Evolutionary conservation across 2,888 invertebrate genomes (phyloP), one percentile per base, ranked within the genome.

Genomic region (Drosophila dives): DNA sequence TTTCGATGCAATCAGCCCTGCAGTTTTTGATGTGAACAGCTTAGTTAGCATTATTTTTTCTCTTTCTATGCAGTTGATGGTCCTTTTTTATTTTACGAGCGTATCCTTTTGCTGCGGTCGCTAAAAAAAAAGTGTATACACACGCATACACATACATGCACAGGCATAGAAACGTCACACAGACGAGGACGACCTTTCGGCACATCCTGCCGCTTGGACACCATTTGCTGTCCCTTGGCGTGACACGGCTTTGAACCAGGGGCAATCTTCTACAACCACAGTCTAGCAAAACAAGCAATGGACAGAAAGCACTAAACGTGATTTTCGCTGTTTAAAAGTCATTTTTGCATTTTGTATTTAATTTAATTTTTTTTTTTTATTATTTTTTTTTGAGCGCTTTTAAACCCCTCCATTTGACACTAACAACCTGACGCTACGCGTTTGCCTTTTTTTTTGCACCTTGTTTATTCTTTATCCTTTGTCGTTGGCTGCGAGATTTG

Each of bases 281-380:
- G 45, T 53, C 53, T 45, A 26, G 34, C 48, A n/a, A 42, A 55
- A 33, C 33, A 34, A 40, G 33, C 45, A 2, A 23, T 1, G 11
- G 23, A 60, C 65, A 56, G 45, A 54, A 49, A 48, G 55, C 56
- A 72, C 74, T 81, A 77, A 80, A 87, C 88, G 83, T 86, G 90
- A 85, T 77, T 80, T 82, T 75, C 80, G 86, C 80, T 90, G 78
- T 83, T 86, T 83, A 88, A 86, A 86, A 86, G 86, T 83, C 72
- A 86, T 90, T 86, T 86, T 90, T 86, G 86, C 90, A 88, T 86
- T 88, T 90, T 86, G 86, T 80, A 86, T 90, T 88, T 85, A 87
- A 85, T 86, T 90, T 85, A 71, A n/a, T 75, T 75, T 42, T 42
- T 17, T 23, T 34, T 26, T 12, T 20, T 15, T 36, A 2, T 11